Evolutionary conservation across 2,797 vertebrate species (phyloP), one percentile per base, ranked within the genome.

Genomic region (Dendrocincla tyrannina): DNA sequence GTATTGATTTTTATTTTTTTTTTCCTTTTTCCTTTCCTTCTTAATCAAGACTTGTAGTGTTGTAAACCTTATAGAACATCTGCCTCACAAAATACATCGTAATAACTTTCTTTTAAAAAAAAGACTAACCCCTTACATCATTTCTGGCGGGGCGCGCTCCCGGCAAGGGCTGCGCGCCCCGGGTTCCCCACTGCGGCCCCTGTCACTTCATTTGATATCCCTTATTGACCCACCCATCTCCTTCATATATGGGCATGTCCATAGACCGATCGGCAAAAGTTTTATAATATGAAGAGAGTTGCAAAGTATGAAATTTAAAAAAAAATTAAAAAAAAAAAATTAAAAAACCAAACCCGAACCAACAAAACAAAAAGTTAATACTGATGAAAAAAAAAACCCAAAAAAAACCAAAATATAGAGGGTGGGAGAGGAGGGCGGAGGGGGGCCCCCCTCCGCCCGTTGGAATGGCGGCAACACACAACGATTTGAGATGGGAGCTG

Each of bases 271-370:
- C 98, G 96, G 98, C 94, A 97, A 98, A 98, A 98, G 91, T 91
- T 98, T 98, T 98, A 99, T 97, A 98, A 97, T 98, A 99, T 98
- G 98, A 99, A 98, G 98, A 98, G 98, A 99, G 98, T 98, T 97
- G 97, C 95, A 97, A 98, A 98, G 95, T 97, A 98, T 97, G 97
- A 96, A 97, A 82, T 81, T 97, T 97, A 98, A 98, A 98, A 98
- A 96, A 30, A 2, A 20, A 22, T 20, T 35, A 92, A 42, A 76
- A 81, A 17, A 69, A 73, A 13, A 11, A 10, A 10, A 12, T 23
- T 20, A 11, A 46, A 20, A 47, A 63, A 30, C 75, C 79, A 87
- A 69, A 66, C 2, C 42, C 47, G 97, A 98, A 94, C 56, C 63
- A 88, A 88, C 63, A 80, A 99, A 98, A 97, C 93, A 89, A 94